Conservation (phyloP, 1,140 invertebrate genomes). For the Hycleus phaleratus region DNA sequence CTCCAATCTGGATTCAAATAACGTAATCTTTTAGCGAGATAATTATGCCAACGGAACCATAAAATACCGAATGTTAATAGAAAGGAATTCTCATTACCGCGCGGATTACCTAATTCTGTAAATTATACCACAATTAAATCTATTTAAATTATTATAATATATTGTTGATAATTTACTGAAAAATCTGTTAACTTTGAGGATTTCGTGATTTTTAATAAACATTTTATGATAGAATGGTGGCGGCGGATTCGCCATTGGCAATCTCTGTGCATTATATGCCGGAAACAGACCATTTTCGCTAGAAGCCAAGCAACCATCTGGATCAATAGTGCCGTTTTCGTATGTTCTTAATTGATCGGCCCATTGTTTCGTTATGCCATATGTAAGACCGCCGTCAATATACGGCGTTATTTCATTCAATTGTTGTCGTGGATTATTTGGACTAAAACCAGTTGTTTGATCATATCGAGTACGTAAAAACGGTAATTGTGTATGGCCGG, state of each 20-base stretch:
- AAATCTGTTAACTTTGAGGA: conserved; percentile 45
- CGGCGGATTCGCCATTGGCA: conserved; percentile 55
- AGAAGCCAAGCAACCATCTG: conserved; percentile 41
- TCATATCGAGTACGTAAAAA: conserved; percentile 47
- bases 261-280: conserved; percentile 43
- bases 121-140: not conserved
- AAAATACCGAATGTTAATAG: conserved; percentile 49
- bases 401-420: conserved; percentile 56
- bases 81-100: conserved; percentile 51
- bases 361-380: conserved; percentile 53
- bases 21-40: conserved; percentile 43
- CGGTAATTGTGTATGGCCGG: conserved; percentile 45
- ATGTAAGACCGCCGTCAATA: conserved; percentile 53
- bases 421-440: conserved; percentile 53
- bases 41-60: conserved; percentile 59
- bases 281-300: conserved; percentile 45
- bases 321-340: conserved; percentile 42
- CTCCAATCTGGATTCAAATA: conserved; percentile 40
- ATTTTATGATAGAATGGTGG: conserved; percentile 45
- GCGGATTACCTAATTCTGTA: conserved; percentile 53
- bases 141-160: not conserved
- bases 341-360: conserved; percentile 48
- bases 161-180: conserved; percentile 43
- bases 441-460: conserved; percentile 43
- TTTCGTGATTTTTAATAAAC: conserved; percentile 40